Conservation (phyloP, 2,797 vertebrate genomes). For the Falco rusticolus region DNA sequence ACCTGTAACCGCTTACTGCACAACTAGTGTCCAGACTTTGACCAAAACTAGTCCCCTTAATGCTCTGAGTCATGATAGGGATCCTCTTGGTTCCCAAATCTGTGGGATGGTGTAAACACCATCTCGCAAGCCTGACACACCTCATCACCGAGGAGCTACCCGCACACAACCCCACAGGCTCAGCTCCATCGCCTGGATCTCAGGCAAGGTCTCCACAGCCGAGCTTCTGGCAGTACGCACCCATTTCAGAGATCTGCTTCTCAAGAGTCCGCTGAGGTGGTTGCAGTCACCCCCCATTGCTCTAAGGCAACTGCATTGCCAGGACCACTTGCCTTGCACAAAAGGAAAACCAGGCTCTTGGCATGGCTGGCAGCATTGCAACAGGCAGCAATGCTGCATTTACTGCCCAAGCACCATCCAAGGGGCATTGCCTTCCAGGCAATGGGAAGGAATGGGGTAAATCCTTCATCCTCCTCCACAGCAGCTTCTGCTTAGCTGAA, state of each 20-base stretch:
- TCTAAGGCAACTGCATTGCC: neutral
- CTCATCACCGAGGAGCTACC: neutral
- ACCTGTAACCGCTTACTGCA: neutral
- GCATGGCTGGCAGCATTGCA: neutral
- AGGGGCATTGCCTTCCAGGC: neutral
- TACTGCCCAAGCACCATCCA: neutral
- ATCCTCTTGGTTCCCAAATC: rapidly evolving
- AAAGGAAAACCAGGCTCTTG: neutral
- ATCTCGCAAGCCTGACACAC: neutral
- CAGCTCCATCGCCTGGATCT: neutral
- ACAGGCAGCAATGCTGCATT: neutral
- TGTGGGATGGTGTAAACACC: neutral
- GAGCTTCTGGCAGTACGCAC: neutral
- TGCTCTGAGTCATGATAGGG: rapidly evolving
- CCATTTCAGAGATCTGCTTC: neutral
- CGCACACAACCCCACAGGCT: neutral
- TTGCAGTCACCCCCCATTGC: neutral
- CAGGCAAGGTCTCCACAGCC: neutral
- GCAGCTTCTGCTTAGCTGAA: neutral
- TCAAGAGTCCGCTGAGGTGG: neutral
- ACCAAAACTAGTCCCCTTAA: neutral
- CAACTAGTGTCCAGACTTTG: neutral
- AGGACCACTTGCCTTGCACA: neutral
- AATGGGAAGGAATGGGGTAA: neutral
- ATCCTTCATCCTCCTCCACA: neutral